Evolutionary conservation across 2,113 vertebrate genomes (phyloP).

Genomic region (Coregonus clupeaformis): DNA sequence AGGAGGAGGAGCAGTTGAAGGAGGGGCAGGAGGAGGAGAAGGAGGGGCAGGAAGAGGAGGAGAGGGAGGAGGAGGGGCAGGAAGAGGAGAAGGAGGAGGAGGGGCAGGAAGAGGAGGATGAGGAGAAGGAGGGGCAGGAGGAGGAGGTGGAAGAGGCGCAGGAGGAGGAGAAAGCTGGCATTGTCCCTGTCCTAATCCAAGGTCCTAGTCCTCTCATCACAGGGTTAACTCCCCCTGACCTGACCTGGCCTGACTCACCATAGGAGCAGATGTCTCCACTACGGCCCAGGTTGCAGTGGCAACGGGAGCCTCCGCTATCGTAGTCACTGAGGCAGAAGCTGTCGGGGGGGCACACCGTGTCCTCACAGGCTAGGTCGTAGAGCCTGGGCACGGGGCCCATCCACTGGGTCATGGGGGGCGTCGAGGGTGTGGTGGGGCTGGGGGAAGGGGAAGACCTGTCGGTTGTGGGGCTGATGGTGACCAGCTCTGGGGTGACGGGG

Average conservation of each 20-base stretch:
- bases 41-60: background rate
- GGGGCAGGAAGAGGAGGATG: background rate
- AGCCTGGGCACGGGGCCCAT: conserved; percentile 56
- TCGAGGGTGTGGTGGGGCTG: conserved; percentile 37
- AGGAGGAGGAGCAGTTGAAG: background rate
- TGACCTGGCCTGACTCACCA: conserved; percentile 68
- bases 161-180: too few relatives aligned
- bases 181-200: background rate
- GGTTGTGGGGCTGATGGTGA: conserved; percentile 17
- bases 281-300: conserved; percentile 89
- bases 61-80: background rate
- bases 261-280: conserved; percentile 82
- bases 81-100: background rate
- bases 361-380: conserved; percentile 82
- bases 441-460: background rate
- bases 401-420: conserved; percentile 45
- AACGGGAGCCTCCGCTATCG: conserved; percentile 82
- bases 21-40: background rate
- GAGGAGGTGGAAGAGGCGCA: background rate
- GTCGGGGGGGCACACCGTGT: conserved; percentile 82
- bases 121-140: background rate
- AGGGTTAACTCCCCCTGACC: background rate
- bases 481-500: background rate
- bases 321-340: conserved; percentile 91
- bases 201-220: too few relatives aligned